Conservation (phyloP, 2,113 vertebrate genomes). For the Rhipidura dahli region DNA sequence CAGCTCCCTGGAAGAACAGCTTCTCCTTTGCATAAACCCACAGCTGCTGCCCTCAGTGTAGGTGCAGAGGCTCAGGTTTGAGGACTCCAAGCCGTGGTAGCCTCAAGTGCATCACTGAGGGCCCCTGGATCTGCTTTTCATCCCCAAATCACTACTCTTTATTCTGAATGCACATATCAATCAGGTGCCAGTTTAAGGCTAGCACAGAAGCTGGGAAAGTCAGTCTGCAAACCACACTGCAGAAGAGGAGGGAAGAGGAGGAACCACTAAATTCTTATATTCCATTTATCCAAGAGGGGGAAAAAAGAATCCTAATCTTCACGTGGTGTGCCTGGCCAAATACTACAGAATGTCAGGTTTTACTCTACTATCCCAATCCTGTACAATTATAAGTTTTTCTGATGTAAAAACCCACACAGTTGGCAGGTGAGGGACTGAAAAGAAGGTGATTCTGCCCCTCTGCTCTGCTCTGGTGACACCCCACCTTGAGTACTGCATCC, state of each 20-base stretch:
- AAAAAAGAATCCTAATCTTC: background rate
- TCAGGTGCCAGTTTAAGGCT: background rate
- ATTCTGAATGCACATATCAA: background rate
- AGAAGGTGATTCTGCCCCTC: background rate
- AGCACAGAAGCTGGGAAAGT: background rate
- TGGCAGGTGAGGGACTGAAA: background rate
- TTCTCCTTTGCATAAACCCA: background rate
- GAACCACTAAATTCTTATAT: background rate
- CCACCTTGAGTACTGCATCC: background rate
- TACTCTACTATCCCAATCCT: too few relatives aligned
- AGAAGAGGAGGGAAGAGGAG: background rate
- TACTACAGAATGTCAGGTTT: background rate
- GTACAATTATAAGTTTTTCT: fast-evolving
- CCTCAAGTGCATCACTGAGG: background rate
- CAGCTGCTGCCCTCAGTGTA: background rate
- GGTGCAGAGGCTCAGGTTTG: background rate
- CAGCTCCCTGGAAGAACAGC: background rate
- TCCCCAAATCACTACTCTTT: background rate
- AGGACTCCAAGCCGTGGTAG: background rate
- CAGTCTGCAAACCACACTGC: background rate
- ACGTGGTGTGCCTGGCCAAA: background rate
- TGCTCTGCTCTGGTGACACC: background rate
- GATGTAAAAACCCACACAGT: background rate
- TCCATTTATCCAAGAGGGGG: background rate
- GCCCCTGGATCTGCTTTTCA: background rate